Percentiles rank a stretch among this genome's conserved stretches.
These are phyloP conservation scores for Anser cygnoides DNA, from an alignment of 2,113 vertebrate species.

Conservation along the genomic window DNA sequence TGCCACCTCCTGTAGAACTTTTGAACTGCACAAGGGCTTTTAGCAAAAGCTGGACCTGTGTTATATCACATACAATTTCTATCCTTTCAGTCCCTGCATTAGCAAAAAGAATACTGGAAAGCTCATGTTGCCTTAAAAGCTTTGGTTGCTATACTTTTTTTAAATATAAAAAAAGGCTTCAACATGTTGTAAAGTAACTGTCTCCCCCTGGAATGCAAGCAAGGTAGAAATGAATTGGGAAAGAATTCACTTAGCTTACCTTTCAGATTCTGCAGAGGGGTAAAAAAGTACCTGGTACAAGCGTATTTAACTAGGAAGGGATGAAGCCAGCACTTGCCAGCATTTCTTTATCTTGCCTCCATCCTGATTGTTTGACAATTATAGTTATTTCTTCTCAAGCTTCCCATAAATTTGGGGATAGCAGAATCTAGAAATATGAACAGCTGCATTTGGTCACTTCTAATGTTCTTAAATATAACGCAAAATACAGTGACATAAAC, in stretches of 20 bases:
- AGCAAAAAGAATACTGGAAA: not conserved
- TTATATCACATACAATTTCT: fast-evolving
- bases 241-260: not conserved
- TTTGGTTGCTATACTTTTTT: not conserved
- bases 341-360: not conserved
- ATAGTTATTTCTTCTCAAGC: not conserved
- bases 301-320: not conserved
- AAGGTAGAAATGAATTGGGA: not conserved
- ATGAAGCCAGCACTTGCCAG: not conserved
- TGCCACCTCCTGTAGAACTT: constrained; percentile 80
- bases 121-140: not conserved
- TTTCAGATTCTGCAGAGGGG: not conserved
- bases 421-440: not conserved
- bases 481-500: not conserved
- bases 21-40: not conserved
- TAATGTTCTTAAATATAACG: not conserved
- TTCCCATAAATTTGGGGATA: not conserved
- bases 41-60: not conserved
- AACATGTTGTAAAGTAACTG: not conserved
- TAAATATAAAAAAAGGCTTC: not conserved
- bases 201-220: not conserved
- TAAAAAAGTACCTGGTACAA: not conserved
- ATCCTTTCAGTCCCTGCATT: not conserved
- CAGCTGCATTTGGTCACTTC: not conserved
- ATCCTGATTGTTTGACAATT: not conserved